Evolutionary conservation across 2,888 invertebrate species (phyloP).

Genomic region (Acleris laterana): DNA sequence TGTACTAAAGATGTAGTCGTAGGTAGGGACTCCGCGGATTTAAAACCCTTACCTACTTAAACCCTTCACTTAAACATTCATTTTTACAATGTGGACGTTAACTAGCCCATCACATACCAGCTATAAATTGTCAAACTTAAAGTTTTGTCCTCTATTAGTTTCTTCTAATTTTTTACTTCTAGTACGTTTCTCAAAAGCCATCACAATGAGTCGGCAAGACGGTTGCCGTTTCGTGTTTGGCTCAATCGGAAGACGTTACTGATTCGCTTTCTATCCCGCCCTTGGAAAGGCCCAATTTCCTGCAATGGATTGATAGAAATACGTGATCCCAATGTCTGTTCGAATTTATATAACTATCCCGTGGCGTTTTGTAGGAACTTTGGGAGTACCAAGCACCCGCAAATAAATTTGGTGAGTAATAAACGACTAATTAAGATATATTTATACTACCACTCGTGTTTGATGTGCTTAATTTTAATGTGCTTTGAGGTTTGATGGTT

Average conservation of each 20-base stretch:
- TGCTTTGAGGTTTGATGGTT: too few species aligned
- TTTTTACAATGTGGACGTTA: too few species aligned
- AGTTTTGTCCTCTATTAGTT: too few species aligned
- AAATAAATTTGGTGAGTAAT: slow-evolving; percentile 27
- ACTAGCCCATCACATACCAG: too few species aligned
- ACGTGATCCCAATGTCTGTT: slow-evolving; percentile 43
- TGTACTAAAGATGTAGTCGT: too few species aligned
- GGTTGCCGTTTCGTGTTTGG: slow-evolving; percentile 39
- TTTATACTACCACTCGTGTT: too few species aligned
- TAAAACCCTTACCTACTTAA: too few species aligned
- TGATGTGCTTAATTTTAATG: too few species aligned
- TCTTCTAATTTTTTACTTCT: neutral
- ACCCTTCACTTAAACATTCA: too few species aligned
- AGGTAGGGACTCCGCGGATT: too few species aligned
- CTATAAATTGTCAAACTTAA: too few species aligned
- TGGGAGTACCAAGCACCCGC: slow-evolving; percentile 13
- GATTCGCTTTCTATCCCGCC: slow-evolving; percentile 44
- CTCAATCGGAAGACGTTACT: slow-evolving; percentile 48
- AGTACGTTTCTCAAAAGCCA: neutral
- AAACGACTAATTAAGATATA: neutral
- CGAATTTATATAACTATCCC: slow-evolving; percentile 28
- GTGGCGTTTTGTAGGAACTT: slow-evolving; percentile 13
- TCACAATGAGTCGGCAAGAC: slow-evolving; percentile 6
- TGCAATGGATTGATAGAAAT: slow-evolving; percentile 47
- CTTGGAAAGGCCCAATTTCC: slow-evolving; percentile 55